Evolutionary conservation across 1,140 invertebrate genomes (phyloP), one percentile per base, ranked within the genome.

Genomic region (Paramacrobiotus metropolitanus): DNA sequence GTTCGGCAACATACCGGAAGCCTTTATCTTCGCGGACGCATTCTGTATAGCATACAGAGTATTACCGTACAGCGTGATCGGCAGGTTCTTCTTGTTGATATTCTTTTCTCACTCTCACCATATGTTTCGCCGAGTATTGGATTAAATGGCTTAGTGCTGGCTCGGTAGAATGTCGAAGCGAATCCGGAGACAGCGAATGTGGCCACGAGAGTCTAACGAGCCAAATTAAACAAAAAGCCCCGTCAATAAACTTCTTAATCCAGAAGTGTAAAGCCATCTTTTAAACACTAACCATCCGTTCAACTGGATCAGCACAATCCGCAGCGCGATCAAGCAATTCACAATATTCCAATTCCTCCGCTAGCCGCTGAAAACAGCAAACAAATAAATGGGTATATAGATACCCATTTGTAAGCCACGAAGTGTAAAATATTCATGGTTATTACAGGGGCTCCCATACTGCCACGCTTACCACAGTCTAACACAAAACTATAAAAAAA

Each of bases 91-190:
- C n/a, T n/a, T n/a, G n/a, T n/a, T n/a, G n/a, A n/a, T n/a, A n/a
- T n/a, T n/a, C n/a, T n/a, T n/a, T n/a, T n/a, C n/a, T n/a, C 71
- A 60, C 59, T 76, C 48, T 9, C 9, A 55, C 48, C 86, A 73
- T 82, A 90, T 0, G 85, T 89, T 76, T 89, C 86, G 1, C 83
- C 85, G 24, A 88, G 75, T 44, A 89, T 70, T 30, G 86, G 86
- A 76, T 89, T 89, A 75, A 90, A 89, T 1, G 86, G 86, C 70
- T 90, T 89, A 67, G 83, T 84, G 21, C 84, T 83, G 21, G 85
- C 82, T 59, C 85, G 74, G 66, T 83, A 83, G 67, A 81, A 83
- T 28, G 83, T 81, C 2, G 83, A 81, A 0, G 83, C 82, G 69
- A 86, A 84, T n/a, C 81, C 78, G 29, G 83, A 84, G 0, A 89